phyloP scores from a whole-genome alignment of 2,888 invertebrate species.

The Aproaerema taeniolella region DNA sequence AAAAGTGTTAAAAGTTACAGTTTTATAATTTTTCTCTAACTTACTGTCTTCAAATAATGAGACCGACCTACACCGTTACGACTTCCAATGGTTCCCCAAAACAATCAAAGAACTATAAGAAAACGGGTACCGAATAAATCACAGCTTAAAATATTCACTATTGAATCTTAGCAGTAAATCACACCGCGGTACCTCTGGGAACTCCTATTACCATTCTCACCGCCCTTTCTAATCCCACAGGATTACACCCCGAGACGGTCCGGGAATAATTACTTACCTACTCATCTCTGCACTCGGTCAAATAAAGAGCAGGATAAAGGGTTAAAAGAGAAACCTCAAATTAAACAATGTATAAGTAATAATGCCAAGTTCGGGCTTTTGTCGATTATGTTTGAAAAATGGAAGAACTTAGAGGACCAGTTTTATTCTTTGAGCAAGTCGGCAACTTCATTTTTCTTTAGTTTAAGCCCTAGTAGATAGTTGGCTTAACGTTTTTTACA shows the following conservation, averaged over 20 bases:
- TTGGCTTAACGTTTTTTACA: too few relatives aligned
- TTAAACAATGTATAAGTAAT: slow-evolving; percentile 34
- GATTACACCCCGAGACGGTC: slow-evolving; percentile 70
- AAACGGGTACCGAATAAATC: slow-evolving; percentile 56
- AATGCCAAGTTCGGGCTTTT: slow-evolving; percentile 8
- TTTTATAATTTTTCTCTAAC: too few relatives aligned
- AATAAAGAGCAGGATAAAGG: slow-evolving; percentile 44
- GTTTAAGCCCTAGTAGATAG: too few relatives aligned
- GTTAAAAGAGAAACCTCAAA: slow-evolving; percentile 31
- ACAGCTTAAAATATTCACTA: slow-evolving; percentile 73
- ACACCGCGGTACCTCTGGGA: slow-evolving; percentile 67
- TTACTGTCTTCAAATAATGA: too few relatives aligned
- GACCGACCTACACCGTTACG: too few relatives aligned
- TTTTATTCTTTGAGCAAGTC: too few relatives aligned
- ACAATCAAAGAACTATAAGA: slow-evolving; percentile 32
- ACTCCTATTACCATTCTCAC: slow-evolving; percentile 73
- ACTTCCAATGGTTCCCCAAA: too few relatives aligned
- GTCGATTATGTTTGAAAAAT: too few relatives aligned
- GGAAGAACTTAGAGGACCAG: too few relatives aligned
- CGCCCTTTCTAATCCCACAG: slow-evolving; percentile 71
- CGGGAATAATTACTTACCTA: slow-evolving; percentile 74
- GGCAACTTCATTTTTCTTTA: background rate
- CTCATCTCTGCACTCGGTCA: slow-evolving; percentile 43
- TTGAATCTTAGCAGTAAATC: slow-evolving; percentile 75
- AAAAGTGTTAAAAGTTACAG: too few relatives aligned